Evolutionary conservation across 1,140 invertebrate species (phyloP).

Genomic region (Limonius californicus): DNA sequence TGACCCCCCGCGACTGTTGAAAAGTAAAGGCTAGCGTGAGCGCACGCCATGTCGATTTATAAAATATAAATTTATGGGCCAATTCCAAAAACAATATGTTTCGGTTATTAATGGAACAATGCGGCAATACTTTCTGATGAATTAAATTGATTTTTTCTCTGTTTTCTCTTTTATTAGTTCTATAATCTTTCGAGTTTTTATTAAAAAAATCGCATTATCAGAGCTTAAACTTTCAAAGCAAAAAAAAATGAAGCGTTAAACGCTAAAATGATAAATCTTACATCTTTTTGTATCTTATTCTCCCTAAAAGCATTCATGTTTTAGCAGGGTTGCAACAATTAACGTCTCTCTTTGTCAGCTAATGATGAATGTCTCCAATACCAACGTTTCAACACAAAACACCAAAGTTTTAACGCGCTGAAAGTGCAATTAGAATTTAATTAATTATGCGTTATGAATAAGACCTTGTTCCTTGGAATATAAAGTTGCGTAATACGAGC

Average conservation of each 20-base stretch:
- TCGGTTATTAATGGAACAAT: conserved; percentile 15
- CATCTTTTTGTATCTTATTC: conserved; percentile 9
- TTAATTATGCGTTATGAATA: conserved; percentile 47
- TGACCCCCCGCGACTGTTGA: conserved; percentile 26
- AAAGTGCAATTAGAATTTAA: conserved; percentile 47
- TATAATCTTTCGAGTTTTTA: too few species aligned
- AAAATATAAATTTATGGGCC: conserved; percentile 33
- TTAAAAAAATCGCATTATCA: too few species aligned
- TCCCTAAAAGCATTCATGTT: conserved; percentile 2
- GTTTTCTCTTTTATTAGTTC: too few species aligned
- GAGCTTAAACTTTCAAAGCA: background rate
- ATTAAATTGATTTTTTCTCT: background rate
- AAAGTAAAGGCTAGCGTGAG: conserved; percentile 26
- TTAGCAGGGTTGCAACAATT: conserved; percentile 26
- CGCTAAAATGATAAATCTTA: conserved; percentile 4
- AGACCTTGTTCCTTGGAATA: conserved; percentile 29
- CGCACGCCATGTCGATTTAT: conserved; percentile 32
- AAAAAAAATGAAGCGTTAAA: background rate
- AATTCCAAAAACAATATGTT: conserved; percentile 29
- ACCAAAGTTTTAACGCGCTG: conserved; percentile 40
- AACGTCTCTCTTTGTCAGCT: conserved; percentile 44
- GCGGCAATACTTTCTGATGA: background rate
- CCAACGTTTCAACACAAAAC: conserved; percentile 39
- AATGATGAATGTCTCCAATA: conserved; percentile 45
- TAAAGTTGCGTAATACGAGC: conserved; percentile 21